phyloP scores from a whole-genome alignment of 2,797 vertebrate species.

The Sebastes itinus region DNA sequence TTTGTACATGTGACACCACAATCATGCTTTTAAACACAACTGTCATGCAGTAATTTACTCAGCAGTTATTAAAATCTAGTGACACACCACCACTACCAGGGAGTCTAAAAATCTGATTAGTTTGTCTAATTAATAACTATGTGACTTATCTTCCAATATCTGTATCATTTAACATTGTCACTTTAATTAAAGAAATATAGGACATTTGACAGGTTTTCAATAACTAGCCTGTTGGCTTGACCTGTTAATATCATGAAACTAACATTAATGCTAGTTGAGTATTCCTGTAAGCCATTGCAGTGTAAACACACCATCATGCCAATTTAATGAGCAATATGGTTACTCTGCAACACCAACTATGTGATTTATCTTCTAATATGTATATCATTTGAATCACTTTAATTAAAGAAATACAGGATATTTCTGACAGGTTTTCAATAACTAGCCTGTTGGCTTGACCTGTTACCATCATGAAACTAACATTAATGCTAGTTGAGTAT shows the following conservation, averaged over 20 bases:
- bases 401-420: too few species aligned
- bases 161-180: not conserved
- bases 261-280: slow-evolving; percentile 8
- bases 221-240: not conserved
- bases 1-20: not conserved
- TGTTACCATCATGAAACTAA: slow-evolving; percentile 37
- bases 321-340: too few species aligned
- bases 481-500: slow-evolving; percentile 7
- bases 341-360: too few species aligned
- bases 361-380: too few species aligned
- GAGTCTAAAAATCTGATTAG: not conserved
- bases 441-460: slow-evolving; percentile 9
- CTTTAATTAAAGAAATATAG: too few species aligned
- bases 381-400: too few species aligned
- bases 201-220: not conserved
- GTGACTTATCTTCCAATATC: not conserved
- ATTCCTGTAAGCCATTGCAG: not conserved
- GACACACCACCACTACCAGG: not conserved
- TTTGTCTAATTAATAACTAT: not conserved
- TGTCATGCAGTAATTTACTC: slow-evolving; percentile 8
- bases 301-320: not conserved
- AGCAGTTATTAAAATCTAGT: slow-evolving; percentile 22
- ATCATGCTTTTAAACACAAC: slow-evolving; percentile 11
- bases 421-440: too few species aligned
- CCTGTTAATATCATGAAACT: slow-evolving; percentile 40